These are phyloP conservation scores for Melipona beecheii DNA, from an alignment of 2,888 invertebrate genomes.

Conservation along the genomic window DNA sequence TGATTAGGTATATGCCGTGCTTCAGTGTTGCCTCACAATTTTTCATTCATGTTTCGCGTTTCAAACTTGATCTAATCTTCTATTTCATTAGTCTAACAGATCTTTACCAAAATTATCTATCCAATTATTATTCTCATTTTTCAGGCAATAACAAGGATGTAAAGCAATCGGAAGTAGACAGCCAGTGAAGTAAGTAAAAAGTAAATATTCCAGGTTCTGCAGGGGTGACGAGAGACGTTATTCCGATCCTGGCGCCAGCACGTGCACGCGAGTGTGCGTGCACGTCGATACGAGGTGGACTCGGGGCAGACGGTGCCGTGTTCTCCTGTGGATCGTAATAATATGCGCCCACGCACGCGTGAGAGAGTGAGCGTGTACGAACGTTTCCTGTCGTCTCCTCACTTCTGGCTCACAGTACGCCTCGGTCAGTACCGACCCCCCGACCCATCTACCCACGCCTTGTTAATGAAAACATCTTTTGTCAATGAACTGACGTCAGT, in stretches of 20 bases:
- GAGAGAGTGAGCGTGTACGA: slow-evolving; percentile 64
- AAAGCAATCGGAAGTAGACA: neutral
- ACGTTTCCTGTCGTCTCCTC: slow-evolving; percentile 42
- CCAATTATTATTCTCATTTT: neutral
- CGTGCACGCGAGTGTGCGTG: slow-evolving; percentile 69
- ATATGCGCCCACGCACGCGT: slow-evolving; percentile 73
- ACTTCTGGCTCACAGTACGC: slow-evolving; percentile 47
- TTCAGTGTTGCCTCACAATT: neutral
- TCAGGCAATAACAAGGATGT: neutral
- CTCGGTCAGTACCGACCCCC: slow-evolving; percentile 72
- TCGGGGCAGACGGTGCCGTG: slow-evolving; percentile 35
- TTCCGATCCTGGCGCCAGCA: slow-evolving; percentile 64
- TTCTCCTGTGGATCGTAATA: slow-evolving; percentile 60
- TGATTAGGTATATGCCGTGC: too few species aligned
- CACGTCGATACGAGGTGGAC: slow-evolving; percentile 49
- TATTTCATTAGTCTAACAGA: neutral
- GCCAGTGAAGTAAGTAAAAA: neutral
- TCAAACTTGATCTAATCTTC: neutral
- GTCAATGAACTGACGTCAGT: slow-evolving; percentile 86
- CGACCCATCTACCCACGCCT: slow-evolving; percentile 79
- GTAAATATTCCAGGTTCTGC: neutral
- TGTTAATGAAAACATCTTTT: slow-evolving; percentile 83
- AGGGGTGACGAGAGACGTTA: slow-evolving; percentile 40
- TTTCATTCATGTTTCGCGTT: slow-evolving; percentile 7
- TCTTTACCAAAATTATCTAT: neutral